Evolutionary conservation across 2,888 invertebrate species (phyloP).

Genomic region (Lottia gigantea): DNA sequence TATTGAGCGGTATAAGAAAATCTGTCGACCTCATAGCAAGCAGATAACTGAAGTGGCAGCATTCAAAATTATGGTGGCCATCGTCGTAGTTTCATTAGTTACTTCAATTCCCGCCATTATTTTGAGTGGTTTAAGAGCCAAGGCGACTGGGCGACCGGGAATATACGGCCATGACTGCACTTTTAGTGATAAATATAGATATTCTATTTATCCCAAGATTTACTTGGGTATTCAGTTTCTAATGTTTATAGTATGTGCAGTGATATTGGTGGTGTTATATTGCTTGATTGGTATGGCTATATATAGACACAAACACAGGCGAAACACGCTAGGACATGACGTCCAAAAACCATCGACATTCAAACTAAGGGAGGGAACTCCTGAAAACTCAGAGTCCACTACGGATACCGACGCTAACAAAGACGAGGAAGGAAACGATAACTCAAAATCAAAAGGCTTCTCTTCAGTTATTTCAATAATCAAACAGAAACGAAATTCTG

Average conservation of each 20-base stretch:
- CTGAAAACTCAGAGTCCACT: too few relatives aligned
- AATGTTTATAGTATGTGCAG: neutral
- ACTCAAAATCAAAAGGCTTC: too few relatives aligned
- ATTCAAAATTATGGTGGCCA: neutral
- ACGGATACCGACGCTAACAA: too few relatives aligned
- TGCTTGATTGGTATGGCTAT: neutral
- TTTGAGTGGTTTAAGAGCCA: neutral
- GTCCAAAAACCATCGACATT: neutral
- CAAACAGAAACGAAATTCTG: too few relatives aligned
- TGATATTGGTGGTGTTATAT: neutral
- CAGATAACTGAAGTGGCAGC: neutral
- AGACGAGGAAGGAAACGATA: too few relatives aligned
- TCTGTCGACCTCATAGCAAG: neutral
- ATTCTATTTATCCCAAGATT: neutral
- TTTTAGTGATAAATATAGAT: neutral
- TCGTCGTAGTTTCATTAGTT: neutral
- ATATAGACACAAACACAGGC: neutral
- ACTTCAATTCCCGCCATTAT: neutral
- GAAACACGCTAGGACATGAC: neutral
- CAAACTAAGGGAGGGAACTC: neutral
- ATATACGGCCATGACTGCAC: neutral
- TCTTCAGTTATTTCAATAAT: too few relatives aligned
- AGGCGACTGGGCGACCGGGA: neutral
- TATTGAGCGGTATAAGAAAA: neutral
- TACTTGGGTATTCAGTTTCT: neutral